These are phyloP conservation scores for Phengaris arion DNA, from an alignment of 2,888 invertebrate genomes.

Conservation along the genomic window DNA sequence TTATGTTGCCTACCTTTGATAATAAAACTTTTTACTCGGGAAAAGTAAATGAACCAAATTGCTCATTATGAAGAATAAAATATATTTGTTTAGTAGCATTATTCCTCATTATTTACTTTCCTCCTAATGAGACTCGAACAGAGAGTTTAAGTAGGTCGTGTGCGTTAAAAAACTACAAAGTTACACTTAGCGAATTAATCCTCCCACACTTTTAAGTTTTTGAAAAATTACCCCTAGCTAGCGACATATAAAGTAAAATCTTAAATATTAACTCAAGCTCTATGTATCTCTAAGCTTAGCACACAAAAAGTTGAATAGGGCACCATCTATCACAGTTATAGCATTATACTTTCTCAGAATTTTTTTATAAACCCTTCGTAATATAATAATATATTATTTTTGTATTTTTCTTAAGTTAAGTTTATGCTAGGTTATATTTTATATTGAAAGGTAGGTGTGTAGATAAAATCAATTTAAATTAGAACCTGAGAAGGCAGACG, in stretches of 20 bases:
- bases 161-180: background rate
- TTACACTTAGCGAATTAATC: background rate
- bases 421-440: background rate
- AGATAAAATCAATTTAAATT: no score
- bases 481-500: no score
- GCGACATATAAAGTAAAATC: background rate
- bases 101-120: background rate
- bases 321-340: slow-evolving; percentile 6
- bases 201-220: slow-evolving; percentile 4
- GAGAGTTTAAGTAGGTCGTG: no score
- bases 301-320: slow-evolving; percentile 3
- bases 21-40: background rate
- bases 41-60: background rate
- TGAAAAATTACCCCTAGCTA: background rate
- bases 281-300: background rate
- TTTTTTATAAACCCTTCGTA: background rate
- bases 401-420: background rate
- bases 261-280: background rate
- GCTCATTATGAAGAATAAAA: background rate
- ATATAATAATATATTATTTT: background rate
- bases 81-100: background rate
- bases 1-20: background rate
- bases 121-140: background rate
- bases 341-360: background rate
- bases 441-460: no score